Conservation (phyloP, 2,888 invertebrate species). For the Plusia festucae region DNA sequence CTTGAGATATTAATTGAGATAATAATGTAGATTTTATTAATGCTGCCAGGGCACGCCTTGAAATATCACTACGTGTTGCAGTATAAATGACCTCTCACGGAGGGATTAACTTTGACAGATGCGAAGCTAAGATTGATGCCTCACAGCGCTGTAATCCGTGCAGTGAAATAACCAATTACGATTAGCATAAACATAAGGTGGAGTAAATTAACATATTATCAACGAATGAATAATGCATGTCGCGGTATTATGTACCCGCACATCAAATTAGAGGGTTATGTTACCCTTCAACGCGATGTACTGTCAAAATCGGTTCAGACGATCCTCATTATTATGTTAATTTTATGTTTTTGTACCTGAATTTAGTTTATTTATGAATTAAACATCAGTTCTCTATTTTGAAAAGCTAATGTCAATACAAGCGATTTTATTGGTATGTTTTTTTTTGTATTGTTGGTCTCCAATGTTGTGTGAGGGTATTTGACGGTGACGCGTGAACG, state of each 20-base stretch:
- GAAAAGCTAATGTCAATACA: slow-evolving; percentile 62
- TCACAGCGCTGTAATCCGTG: slow-evolving; percentile 74
- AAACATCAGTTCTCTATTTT: slow-evolving; percentile 58
- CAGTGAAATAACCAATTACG: slow-evolving; percentile 87
- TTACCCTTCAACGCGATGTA: slow-evolving; percentile 62
- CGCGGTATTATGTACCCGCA: slow-evolving; percentile 68
- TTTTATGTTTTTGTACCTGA: slow-evolving; percentile 67
- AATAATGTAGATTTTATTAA: slow-evolving; percentile 74
- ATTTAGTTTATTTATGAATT: slow-evolving; percentile 61
- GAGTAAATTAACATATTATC: slow-evolving; percentile 85
- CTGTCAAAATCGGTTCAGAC: slow-evolving; percentile 64
- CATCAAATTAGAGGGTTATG: slow-evolving; percentile 77
- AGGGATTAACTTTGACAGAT: slow-evolving; percentile 76
- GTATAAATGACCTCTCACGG: slow-evolving; percentile 67
- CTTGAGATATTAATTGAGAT: slow-evolving; percentile 76
- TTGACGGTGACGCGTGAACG: slow-evolving; percentile 62
- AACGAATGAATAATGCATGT: slow-evolving; percentile 82
- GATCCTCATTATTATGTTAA: slow-evolving; percentile 70
- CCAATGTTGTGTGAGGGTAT: slow-evolving; percentile 71
- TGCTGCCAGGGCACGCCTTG: slow-evolving; percentile 59
- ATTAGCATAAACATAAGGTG: slow-evolving; percentile 88
- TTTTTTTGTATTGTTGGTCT: slow-evolving; percentile 68
- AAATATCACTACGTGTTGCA: slow-evolving; percentile 59
- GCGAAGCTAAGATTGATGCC: slow-evolving; percentile 76
- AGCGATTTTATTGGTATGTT: slow-evolving; percentile 61